phyloP scores from a whole-genome alignment of 2,888 invertebrate genomes.

The Volucella zonaria region DNA sequence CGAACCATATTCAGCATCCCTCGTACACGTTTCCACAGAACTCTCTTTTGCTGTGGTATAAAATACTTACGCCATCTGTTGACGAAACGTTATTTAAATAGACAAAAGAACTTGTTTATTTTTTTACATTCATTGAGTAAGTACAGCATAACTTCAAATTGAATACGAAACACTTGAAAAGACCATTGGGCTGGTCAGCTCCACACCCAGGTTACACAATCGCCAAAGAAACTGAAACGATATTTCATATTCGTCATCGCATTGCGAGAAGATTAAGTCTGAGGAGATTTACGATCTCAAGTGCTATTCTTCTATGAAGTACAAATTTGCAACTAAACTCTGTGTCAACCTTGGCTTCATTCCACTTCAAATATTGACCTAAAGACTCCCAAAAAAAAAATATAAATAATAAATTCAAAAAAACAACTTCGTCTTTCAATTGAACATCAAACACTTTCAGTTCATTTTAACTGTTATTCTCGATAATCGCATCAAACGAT shows the following conservation, averaged over 20 bases:
- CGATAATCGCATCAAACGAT: constrained; percentile 46
- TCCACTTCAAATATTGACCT: constrained; percentile 42
- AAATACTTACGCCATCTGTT: too few relatives aligned
- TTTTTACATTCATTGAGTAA: too few relatives aligned
- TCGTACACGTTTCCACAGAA: too few relatives aligned
- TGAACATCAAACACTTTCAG: constrained; percentile 42
- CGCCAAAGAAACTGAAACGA: constrained; percentile 7
- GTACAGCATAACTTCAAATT: too few relatives aligned
- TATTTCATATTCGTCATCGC: constrained; percentile 21
- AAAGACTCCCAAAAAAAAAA: constrained; percentile 13
- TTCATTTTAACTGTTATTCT: constrained; percentile 53
- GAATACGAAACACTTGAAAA: background rate
- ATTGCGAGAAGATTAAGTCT: constrained; percentile 25
- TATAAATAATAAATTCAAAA: background rate
- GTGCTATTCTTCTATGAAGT: constrained; percentile 23
- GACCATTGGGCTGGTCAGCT: background rate
- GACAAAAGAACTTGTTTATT: too few relatives aligned
- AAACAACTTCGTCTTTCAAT: constrained; percentile 10
- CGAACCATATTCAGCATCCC: background rate
- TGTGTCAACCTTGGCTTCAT: constrained; percentile 50
- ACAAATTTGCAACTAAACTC: constrained; percentile 19
- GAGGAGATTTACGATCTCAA: constrained; percentile 8
- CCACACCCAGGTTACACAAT: constrained; percentile 34
- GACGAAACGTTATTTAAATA: too few relatives aligned
- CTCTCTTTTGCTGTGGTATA: too few relatives aligned